phyloP scores from a whole-genome alignment of 2,113 vertebrate genomes.

The Pterocles burchelli region DNA sequence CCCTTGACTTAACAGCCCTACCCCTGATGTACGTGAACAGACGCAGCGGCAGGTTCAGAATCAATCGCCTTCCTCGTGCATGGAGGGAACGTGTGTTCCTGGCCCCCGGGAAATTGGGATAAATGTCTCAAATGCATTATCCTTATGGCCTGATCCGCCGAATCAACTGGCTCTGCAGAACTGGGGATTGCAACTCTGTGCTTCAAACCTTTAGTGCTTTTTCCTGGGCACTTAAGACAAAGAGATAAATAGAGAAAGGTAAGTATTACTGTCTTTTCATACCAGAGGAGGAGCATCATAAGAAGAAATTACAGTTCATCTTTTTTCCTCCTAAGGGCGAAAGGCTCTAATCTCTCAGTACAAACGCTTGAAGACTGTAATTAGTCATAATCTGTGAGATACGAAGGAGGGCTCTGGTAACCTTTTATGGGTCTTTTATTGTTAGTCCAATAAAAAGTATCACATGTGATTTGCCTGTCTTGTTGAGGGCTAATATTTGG shows the following conservation, averaged over 20 bases:
- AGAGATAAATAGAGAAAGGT: not conserved
- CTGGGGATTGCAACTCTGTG: not conserved
- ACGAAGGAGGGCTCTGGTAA: not conserved
- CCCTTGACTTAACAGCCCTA: not conserved
- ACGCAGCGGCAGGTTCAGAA: not conserved
- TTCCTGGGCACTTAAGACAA: not conserved
- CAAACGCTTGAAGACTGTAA: not conserved
- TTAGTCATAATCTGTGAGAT: conserved; percentile 2
- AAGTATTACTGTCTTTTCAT: not conserved
- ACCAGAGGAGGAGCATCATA: not conserved
- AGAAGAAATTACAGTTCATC: not conserved
- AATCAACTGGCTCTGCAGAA: not conserved
- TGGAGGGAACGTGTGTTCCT: not conserved
- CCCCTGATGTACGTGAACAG: rapidly evolving
- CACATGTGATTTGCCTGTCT: not conserved
- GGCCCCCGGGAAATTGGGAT: not conserved
- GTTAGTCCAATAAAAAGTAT: not conserved
- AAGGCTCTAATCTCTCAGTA: not conserved
- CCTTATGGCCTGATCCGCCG: not conserved
- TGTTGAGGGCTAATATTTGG: conserved; percentile 17
- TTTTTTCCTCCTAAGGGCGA: not conserved
- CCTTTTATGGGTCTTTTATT: not conserved
- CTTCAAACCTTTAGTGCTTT: not conserved
- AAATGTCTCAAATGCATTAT: not conserved
- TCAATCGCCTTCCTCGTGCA: not conserved